Evolutionary conservation across 2,888 invertebrate genomes (phyloP), one percentile per base, ranked within the genome.

Genomic region (Arctia plantaginis): DNA sequence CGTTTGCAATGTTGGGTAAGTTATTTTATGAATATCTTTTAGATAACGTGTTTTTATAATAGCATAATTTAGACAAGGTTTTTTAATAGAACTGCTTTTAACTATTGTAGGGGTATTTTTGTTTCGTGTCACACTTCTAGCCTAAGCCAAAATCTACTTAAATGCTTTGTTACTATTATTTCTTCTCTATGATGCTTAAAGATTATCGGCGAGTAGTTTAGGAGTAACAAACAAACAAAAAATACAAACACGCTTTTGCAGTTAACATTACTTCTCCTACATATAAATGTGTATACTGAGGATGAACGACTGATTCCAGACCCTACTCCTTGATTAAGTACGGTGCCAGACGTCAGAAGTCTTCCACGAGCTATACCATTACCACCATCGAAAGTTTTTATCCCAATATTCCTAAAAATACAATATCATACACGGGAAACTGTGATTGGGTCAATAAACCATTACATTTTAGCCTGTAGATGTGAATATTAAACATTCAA

Each of bases 1-100:
- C 71, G 62, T 23, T 35, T 76, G 67, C 39, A 65, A 75, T 68
- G 23, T 76, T 80, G 68, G 69, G 55, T 69, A 74, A 82, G 75
- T 12, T 35, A 23, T 71, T 71, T 33, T 7, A 47, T 6, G 44
- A 35, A 64, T 70, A 65, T 55, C 15, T 69, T 62, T 30, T 59
- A 41, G 30, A 62, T 59, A 62, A 69, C 35, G 30, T 41, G 47
- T 47, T 30, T 47, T 44, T 44, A 44, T 18, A 67, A 30, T 67
- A 44, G 44, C 20, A 44, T 30, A 67, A 44, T 67, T 18, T 27
- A 41, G 44, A 67, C 44, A 18, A 20, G 12, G 30, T 67, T 67
- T 27, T n/a, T 3, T 30, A 44, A 20, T 23, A 15, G 6, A 35
- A n/a, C 20, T 35, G 30, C 39, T 35, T 41, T 18, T 13, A 23